Conservation (phyloP, 2,797 vertebrate genomes). For the Vireo griseus region DNA sequence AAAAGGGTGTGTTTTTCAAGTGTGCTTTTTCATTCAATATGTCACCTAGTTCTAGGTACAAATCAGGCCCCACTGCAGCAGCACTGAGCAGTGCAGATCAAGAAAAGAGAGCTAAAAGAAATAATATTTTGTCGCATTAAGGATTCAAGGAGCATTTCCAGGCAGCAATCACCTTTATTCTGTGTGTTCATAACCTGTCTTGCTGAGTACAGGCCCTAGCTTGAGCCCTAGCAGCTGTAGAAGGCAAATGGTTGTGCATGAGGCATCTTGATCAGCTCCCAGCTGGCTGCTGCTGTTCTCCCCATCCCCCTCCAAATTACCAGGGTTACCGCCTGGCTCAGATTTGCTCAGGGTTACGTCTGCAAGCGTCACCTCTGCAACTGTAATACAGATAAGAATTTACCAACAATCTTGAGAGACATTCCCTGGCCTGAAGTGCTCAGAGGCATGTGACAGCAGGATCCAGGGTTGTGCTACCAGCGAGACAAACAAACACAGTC, state of each 20-base stretch:
- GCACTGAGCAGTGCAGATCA: not conserved
- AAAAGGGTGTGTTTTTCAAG: not conserved
- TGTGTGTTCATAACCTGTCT: not conserved
- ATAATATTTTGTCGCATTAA: not conserved
- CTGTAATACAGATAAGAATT: constrained; percentile 57
- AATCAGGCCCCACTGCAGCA: not conserved
- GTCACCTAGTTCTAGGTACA: not conserved
- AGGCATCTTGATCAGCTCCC: constrained; percentile 56
- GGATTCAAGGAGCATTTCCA: not conserved
- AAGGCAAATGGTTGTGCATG: constrained; percentile 1
- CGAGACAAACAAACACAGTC: not conserved
- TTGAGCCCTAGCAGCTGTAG: constrained; percentile 38
- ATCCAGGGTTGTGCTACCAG: not conserved
- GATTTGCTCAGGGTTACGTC: constrained; percentile 36
- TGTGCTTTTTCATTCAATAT: not conserved
- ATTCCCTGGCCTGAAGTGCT: constrained; percentile 37
- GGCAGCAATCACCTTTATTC: not conserved
- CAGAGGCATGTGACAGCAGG: constrained; percentile 20
- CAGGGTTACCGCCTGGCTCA: constrained; percentile 33
- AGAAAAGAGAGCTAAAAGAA: not conserved
- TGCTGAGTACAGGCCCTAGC: not conserved
- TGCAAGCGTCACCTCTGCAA: constrained; percentile 50
- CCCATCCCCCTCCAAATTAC: constrained; percentile 49
- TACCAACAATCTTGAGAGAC: constrained; percentile 34
- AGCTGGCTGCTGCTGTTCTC: constrained; percentile 48